Evolutionary conservation across 2,888 invertebrate species (phyloP).

Genomic region (Heterodera filipjevi): DNA sequence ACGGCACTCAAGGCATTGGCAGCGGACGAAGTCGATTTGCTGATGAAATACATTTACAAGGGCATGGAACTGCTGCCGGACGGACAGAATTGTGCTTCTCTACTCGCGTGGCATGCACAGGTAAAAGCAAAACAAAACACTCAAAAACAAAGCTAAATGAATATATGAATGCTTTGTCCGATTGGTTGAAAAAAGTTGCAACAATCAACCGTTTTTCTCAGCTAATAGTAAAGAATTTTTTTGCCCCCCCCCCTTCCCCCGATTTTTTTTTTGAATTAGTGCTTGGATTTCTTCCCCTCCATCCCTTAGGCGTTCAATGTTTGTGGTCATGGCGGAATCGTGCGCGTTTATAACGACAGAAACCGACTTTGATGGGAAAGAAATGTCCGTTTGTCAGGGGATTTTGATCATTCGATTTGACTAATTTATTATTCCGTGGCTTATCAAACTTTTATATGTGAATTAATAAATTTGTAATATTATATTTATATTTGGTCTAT

Average conservation of each 20-base stretch:
- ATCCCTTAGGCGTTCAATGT: constrained; percentile 47
- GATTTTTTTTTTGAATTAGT: constrained; percentile 20
- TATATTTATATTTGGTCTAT: too few species aligned
- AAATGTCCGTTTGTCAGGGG: neutral
- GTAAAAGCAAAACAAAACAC: too few species aligned
- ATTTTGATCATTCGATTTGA: neutral
- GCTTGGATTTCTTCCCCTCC: too few species aligned
- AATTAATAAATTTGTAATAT: too few species aligned
- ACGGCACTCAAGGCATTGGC: constrained; percentile 45
- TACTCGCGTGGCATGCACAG: constrained; percentile 60
- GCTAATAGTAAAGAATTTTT: neutral
- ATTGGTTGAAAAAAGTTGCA: too few species aligned
- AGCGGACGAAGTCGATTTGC: constrained; percentile 56
- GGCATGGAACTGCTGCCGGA: constrained; percentile 57
- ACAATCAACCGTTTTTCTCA: too few species aligned
- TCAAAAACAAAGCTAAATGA: too few species aligned
- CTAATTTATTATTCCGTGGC: neutral
- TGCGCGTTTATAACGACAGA: constrained; percentile 52
- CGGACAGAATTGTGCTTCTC: constrained; percentile 49
- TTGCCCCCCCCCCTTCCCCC: neutral
- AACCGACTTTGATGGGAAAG: constrained; percentile 27
- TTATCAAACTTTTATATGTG: neutral
- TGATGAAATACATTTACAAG: constrained; percentile 62
- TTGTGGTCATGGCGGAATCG: constrained; percentile 57
- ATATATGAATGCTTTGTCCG: too few species aligned